A percentile compares a stretch with the other conserved stretches of the same genome.
Evolutionary conservation across 2,113 vertebrate species (phyloP).

Genomic region (Notarius lentiginosus): DNA sequence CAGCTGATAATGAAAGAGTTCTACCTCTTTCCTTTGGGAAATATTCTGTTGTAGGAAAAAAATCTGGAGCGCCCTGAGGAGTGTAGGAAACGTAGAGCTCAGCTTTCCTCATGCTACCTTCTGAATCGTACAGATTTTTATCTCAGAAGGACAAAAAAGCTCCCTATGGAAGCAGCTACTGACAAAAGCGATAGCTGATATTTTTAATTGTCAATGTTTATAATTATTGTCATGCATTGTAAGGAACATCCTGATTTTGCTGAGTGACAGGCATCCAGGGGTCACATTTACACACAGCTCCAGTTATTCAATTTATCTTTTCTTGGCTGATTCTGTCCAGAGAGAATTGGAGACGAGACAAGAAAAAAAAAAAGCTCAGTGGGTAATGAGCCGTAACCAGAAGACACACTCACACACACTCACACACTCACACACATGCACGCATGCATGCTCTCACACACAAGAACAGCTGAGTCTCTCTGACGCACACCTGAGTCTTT

Average conservation of each 20-base stretch:
- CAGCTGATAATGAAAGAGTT: not conserved
- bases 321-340: constrained; percentile 62
- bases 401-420: constrained; percentile 27
- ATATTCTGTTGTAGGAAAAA: not conserved
- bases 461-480: constrained; percentile 43
- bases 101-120: not conserved
- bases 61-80: not conserved
- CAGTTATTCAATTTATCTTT: constrained; percentile 65
- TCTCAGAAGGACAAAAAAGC: not conserved
- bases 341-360: constrained; percentile 65
- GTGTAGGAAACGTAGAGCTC: not conserved
- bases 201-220: not conserved
- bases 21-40: not conserved
- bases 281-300: constrained; percentile 36
- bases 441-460: constrained; percentile 35
- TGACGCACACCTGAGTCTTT: constrained; percentile 69
- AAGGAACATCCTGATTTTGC: not conserved
- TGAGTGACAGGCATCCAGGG: not conserved
- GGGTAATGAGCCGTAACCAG: constrained; percentile 70
- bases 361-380: constrained; percentile 56
- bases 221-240: not conserved
- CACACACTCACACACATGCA: constrained; percentile 29
- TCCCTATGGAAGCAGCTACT: not conserved
- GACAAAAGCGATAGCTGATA: no score
- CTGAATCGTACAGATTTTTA: not conserved